A percentile compares a stretch with the other conserved stretches of the same genome.
Conservation (phyloP, 2,113 vertebrate genomes). For the Apteryx owenii region DNA sequence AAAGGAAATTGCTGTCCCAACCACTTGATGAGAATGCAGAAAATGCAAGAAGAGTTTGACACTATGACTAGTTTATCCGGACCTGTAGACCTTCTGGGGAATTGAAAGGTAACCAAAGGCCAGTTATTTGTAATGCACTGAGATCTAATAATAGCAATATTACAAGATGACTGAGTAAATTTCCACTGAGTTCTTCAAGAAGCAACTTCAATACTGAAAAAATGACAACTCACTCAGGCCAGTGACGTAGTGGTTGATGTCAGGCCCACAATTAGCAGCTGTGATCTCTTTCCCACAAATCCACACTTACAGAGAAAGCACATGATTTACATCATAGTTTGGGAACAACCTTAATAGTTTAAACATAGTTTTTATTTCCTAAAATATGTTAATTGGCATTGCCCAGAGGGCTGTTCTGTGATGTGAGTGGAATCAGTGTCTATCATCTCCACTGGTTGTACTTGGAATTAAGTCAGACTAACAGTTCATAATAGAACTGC, state of each 20-base stretch:
- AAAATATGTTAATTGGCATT: background rate
- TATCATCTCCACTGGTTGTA: background rate
- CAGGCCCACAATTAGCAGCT: background rate
- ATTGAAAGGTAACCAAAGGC: background rate
- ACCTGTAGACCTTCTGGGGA: background rate
- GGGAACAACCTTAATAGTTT: background rate
- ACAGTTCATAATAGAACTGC: background rate
- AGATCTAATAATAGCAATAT: background rate
- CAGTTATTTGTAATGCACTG: background rate
- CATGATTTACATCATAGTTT: background rate
- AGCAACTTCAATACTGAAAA: background rate
- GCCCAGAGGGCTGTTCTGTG: background rate
- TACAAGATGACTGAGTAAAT: background rate
- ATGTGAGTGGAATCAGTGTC: background rate
- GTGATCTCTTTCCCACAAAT: background rate
- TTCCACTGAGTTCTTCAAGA: background rate
- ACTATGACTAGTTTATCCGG: background rate
- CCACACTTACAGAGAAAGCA: background rate
- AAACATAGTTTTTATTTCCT: background rate
- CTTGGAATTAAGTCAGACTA: background rate
- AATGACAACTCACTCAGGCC: background rate
- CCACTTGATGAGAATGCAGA: background rate
- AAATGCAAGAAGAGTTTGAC: background rate
- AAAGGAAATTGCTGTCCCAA: background rate
- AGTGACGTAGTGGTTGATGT: background rate